phyloP scores from a whole-genome alignment of 2,888 invertebrate species.

The Tetanocera ferruginea region DNA sequence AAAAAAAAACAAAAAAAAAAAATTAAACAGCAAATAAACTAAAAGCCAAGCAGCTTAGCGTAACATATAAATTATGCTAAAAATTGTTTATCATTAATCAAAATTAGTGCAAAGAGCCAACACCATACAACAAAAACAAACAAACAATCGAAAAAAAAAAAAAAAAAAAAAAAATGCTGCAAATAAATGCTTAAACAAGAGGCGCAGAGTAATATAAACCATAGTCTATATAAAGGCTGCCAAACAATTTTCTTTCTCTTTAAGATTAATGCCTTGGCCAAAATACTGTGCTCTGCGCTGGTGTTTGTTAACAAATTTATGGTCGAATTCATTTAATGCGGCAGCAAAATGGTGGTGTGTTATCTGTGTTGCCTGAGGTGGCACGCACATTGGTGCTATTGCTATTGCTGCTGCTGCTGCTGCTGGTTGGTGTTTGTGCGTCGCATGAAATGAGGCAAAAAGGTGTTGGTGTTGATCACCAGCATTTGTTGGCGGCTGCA shows the following conservation, averaged over 20 bases:
- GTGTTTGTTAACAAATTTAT: slow-evolving; percentile 39
- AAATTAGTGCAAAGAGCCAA: slow-evolving; percentile 49
- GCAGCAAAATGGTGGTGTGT: not conserved
- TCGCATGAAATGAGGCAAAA: not conserved
- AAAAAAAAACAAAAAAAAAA: too few species aligned
- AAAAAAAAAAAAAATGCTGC: slow-evolving; percentile 3
- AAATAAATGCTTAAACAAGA: not conserved
- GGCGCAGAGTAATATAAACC: not conserved
- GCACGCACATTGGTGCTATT: not conserved
- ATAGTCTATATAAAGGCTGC: slow-evolving; percentile 28
- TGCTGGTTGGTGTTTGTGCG: not conserved
- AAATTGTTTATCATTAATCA: slow-evolving; percentile 54
- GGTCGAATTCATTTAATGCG: slow-evolving; percentile 39
- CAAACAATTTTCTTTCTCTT: slow-evolving; percentile 30
- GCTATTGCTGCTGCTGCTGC: too few species aligned
- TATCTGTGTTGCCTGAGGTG: not conserved
- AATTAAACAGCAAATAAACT: too few species aligned
- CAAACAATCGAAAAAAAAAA: slow-evolving; percentile 8
- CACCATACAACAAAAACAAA: not conserved
- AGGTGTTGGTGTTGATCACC: not conserved
- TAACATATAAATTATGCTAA: slow-evolving; percentile 52
- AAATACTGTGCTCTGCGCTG: slow-evolving; percentile 5
- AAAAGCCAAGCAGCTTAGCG: slow-evolving; percentile 44
- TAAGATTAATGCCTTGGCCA: slow-evolving; percentile 33
- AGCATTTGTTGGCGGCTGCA: not conserved